These are phyloP conservation scores for Leptopilina boulardi DNA, from an alignment of 1,140 invertebrate genomes.

Conservation along the genomic window DNA sequence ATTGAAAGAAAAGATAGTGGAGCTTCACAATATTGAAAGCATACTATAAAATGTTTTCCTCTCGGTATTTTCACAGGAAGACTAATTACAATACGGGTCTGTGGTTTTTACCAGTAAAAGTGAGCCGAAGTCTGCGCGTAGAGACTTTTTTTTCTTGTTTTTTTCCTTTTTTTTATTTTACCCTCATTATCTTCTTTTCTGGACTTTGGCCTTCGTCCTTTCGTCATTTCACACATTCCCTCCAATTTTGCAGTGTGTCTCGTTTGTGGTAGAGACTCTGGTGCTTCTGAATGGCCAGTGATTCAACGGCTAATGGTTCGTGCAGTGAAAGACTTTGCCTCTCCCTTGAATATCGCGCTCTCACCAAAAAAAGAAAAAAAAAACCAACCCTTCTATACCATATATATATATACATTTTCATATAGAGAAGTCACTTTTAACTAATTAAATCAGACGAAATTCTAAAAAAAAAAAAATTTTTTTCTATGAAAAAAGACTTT, in stretches of 20 bases:
- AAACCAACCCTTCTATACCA: too few species aligned
- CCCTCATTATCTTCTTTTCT: constrained; percentile 27
- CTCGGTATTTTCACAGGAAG: constrained; percentile 10
- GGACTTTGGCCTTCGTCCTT: constrained; percentile 29
- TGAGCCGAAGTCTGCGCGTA: constrained; percentile 9
- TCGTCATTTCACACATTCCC: background rate
- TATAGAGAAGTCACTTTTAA: constrained; percentile 23
- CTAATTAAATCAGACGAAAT: constrained; percentile 22
- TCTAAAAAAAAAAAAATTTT: background rate
- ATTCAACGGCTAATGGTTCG: constrained; percentile 28
- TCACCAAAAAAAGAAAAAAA: too few species aligned
- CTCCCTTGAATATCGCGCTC: background rate
- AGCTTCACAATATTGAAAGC: constrained; percentile 17
- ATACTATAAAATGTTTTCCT: constrained; percentile 12
- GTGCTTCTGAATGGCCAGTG: constrained; percentile 29
- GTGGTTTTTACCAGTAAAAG: background rate
- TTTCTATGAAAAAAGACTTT: background rate
- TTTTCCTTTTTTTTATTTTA: background rate
- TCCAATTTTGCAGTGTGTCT: constrained; percentile 13
- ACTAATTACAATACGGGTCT: constrained; percentile 18
- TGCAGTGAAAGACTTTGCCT: constrained; percentile 16
- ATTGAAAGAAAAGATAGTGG: background rate
- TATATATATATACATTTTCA: background rate
- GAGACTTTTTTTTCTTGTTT: background rate
- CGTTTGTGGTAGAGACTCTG: background rate